Percentiles rank a stretch among this genome's conserved stretches.
Conservation (phyloP, 2,113 vertebrate genomes). For the Oxyura jamaicensis region DNA sequence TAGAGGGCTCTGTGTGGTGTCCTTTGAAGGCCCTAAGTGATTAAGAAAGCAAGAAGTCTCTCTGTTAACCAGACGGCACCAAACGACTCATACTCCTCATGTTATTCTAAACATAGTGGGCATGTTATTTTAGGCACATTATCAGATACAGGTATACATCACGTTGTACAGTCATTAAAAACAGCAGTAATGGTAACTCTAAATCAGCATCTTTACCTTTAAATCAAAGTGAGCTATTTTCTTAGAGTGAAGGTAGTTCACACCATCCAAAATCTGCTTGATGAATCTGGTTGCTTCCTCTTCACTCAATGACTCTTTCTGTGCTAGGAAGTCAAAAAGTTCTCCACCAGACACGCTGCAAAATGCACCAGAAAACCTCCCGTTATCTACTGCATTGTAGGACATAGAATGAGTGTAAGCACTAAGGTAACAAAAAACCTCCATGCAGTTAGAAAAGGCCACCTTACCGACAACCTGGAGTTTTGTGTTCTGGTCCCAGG, state of each 20-base stretch:
- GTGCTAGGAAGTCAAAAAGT: slow-evolving; percentile 96
- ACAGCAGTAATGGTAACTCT: not conserved
- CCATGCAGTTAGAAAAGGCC: not conserved
- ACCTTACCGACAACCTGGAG: not conserved
- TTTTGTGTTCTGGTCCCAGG: not conserved
- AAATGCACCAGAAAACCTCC: not conserved
- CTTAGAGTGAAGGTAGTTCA: slow-evolving; percentile 92
- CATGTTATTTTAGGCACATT: not conserved
- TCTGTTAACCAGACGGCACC: not conserved
- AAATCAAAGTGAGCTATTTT: slow-evolving; percentile 96
- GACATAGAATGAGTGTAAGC: not conserved
- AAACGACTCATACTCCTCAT: not conserved
- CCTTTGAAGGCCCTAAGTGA: not conserved
- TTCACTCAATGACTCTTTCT: slow-evolving; percentile 95
- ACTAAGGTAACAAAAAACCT: not conserved
- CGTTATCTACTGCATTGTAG: not conserved
- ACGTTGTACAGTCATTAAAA: not conserved
- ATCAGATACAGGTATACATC: not conserved
- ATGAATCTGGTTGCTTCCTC: slow-evolving; percentile 97
- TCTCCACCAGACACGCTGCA: slow-evolving; percentile 94
- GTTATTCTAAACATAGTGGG: not conserved
- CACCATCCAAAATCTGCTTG: slow-evolving; percentile 95
- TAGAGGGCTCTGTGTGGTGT: not conserved
- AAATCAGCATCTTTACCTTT: slow-evolving; percentile 82
- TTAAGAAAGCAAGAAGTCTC: not conserved